phyloP scores from a whole-genome alignment of 1,140 invertebrate species.

The Zeugodacus cucurbitae region DNA sequence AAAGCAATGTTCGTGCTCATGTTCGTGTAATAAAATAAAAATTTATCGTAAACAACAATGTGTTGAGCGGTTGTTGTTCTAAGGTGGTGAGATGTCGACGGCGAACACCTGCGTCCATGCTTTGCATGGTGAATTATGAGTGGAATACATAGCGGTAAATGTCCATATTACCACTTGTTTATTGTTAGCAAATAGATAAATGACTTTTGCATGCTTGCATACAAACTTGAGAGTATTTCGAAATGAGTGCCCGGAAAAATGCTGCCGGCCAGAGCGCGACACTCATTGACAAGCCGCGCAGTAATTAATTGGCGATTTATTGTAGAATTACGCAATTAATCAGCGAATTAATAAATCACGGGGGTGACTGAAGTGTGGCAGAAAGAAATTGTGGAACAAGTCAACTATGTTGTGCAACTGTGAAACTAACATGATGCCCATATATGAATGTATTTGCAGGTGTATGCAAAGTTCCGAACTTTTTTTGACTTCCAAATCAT shows the following conservation, averaged over 20 bases:
- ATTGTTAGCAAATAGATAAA: constrained; percentile 32
- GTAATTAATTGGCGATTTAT: constrained; percentile 12
- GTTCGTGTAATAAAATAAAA: neutral
- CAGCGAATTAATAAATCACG: constrained; percentile 19
- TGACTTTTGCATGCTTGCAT: neutral
- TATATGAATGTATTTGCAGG: too few species aligned
- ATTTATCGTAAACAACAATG: neutral
- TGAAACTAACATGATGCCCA: neutral
- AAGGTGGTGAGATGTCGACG: neutral
- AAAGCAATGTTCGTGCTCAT: neutral
- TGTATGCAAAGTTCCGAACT: too few species aligned
- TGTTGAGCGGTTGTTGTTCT: neutral
- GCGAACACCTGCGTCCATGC: constrained; percentile 18
- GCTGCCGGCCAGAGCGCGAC: neutral
- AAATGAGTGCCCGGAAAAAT: too few species aligned
- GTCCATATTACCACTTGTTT: constrained; percentile 11
- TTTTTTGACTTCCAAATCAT: too few species aligned
- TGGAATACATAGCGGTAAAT: neutral
- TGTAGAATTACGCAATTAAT: constrained; percentile 29
- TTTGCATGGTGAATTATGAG: constrained; percentile 18
- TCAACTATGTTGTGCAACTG: neutral
- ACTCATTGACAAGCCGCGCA: neutral
- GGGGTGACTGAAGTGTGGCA: neutral
- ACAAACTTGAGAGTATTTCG: too few species aligned
- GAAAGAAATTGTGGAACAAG: neutral